Percentiles rank a stretch among this genome's conserved stretches.
These are phyloP conservation scores for Microctenopoma stevenorrisi DNA, from an alignment of 2,797 vertebrate species.

Conservation along the genomic window DNA sequence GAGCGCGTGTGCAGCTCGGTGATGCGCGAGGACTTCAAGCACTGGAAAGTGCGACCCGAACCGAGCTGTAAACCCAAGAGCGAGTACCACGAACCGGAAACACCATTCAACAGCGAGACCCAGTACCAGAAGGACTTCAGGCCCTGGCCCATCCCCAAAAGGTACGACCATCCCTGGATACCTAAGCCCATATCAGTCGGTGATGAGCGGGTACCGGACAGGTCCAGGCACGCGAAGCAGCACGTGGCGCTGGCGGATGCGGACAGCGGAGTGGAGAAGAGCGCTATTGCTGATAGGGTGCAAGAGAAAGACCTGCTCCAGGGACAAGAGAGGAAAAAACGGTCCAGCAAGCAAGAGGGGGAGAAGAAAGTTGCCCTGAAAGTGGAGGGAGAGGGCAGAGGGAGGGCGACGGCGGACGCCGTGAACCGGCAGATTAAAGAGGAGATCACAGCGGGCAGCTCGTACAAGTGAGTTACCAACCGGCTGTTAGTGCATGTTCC, in stretches of 20 bases:
- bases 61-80: conserved; percentile 94
- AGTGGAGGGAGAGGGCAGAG: conserved; percentile 71
- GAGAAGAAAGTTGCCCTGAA: conserved; percentile 72
- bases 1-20: conserved; percentile 87
- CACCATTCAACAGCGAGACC: conserved; percentile 92
- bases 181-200: conserved; percentile 82
- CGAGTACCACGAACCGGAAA: conserved; percentile 92
- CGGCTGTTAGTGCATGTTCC: neutral
- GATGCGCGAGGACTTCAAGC: conserved; percentile 94
- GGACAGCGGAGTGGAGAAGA: conserved; percentile 83
- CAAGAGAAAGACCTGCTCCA: conserved; percentile 82
- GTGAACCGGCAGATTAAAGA: conserved; percentile 94
- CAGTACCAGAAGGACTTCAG: conserved; percentile 99
- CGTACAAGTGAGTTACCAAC: conserved; percentile 88
- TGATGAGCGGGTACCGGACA: conserved; percentile 62
- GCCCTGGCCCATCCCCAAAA: conserved; percentile 93
- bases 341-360: conserved; percentile 59
- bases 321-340: conserved; percentile 80
- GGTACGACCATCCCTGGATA: conserved; percentile 96
- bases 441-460: conserved; percentile 87
- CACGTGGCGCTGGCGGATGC: conserved; percentile 49
- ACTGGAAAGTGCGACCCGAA: conserved; percentile 93
- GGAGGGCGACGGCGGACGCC: conserved; percentile 89
- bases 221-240: conserved; percentile 64
- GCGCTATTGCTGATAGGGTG: conserved; percentile 82